Evolutionary conservation across 2,797 vertebrate genomes (phyloP).

Genomic region (Arnoldichthys spilopterus): DNA sequence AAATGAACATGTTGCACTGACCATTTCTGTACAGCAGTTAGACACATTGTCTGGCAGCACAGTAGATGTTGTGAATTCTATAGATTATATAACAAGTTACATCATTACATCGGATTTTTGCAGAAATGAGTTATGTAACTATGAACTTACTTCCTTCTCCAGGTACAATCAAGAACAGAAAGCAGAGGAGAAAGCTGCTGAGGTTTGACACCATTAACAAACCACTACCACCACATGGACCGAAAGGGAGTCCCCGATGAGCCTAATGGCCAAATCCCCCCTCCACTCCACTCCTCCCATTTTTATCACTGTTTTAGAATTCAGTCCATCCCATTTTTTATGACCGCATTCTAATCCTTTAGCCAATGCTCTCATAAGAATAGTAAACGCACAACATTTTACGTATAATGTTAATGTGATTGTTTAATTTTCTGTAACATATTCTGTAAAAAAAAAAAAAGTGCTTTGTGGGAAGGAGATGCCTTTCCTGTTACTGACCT

Average conservation of each 20-base stretch:
- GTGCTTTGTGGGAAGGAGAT: constrained; percentile 51
- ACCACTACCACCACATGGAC: constrained; percentile 49
- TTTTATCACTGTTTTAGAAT: constrained; percentile 63
- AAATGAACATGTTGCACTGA: neutral
- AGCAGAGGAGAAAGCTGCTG: constrained; percentile 65
- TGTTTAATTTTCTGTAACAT: constrained; percentile 64
- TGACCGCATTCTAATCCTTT: constrained; percentile 54
- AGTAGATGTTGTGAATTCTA: neutral
- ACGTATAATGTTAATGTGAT: constrained; percentile 56
- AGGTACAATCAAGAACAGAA: constrained; percentile 86
- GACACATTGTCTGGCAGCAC: neutral
- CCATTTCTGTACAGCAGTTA: neutral
- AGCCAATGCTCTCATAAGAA: constrained; percentile 56
- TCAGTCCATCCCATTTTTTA: constrained; percentile 58
- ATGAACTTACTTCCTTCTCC: constrained; percentile 2
- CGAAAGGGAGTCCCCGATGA: constrained; percentile 65
- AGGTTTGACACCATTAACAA: constrained; percentile 66
- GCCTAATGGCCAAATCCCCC: constrained; percentile 50
- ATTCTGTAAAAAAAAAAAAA: constrained; percentile 25
- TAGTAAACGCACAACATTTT: constrained; percentile 63
- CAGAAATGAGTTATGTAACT: too few species aligned
- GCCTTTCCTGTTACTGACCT: constrained; percentile 52
- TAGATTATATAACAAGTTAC: neutral
- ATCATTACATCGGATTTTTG: neutral
- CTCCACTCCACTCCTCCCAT: constrained; percentile 52